Percentiles rank a stretch among this genome's conserved stretches.
Evolutionary conservation across 2,797 vertebrate species (phyloP).

Genomic region (Scarus forsteni): DNA sequence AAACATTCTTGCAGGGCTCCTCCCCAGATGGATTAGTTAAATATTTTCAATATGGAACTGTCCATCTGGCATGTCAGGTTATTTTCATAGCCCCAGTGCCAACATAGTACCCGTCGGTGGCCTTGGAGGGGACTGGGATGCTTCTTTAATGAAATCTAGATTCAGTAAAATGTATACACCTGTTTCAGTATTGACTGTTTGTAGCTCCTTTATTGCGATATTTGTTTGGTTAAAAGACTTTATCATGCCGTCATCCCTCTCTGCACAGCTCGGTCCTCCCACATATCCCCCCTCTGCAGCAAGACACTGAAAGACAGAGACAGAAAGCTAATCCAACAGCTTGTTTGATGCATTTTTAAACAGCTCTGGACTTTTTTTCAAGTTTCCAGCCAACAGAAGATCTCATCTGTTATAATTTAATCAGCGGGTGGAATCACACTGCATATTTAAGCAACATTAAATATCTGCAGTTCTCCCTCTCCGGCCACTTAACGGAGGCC

Average conservation of each 20-base stretch:
- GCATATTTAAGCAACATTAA: conserved; percentile 87
- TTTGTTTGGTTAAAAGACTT: conserved; percentile 63
- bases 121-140: too few relatives aligned
- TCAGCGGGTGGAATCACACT: conserved; percentile 83
- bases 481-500: conserved; percentile 72
- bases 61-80: too few relatives aligned
- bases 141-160: too few relatives aligned
- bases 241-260: conserved; percentile 20
- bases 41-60: too few relatives aligned
- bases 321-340: conserved; percentile 82
- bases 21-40: too few relatives aligned
- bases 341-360: conserved; percentile 89
- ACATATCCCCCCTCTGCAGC: conserved; percentile 29
- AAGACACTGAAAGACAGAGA: conserved; percentile 71
- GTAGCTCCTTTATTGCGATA: conserved; percentile 56
- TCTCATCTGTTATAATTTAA: conserved; percentile 84
- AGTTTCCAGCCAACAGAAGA: conserved; percentile 80
- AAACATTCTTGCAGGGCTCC: too few relatives aligned
- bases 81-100: too few relatives aligned
- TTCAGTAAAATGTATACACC: conserved; percentile 18
- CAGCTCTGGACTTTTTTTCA: conserved; percentile 79
- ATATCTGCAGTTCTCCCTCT: conserved; percentile 79
- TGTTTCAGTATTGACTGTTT: conserved; percentile 48
- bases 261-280: conserved; percentile 20
- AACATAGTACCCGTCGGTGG: too few relatives aligned